Conservation (phyloP, 2,888 invertebrate species). For the Tinea pellionella region DNA sequence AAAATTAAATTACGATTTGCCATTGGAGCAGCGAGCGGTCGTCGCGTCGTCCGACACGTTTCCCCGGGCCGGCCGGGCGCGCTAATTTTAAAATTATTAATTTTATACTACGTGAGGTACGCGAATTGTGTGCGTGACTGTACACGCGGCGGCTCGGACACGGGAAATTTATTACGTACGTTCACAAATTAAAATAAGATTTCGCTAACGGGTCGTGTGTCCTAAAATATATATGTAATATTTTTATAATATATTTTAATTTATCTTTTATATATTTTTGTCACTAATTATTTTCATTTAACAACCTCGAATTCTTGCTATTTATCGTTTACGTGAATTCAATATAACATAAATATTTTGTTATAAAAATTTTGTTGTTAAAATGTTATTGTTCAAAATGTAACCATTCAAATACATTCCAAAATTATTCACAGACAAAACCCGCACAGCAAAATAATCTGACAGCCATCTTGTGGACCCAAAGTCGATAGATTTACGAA, state of each 20-base stretch:
- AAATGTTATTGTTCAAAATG: too few species aligned
- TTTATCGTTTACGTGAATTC: too few species aligned
- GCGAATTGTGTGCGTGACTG: neutral
- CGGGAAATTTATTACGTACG: neutral
- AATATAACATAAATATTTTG: too few species aligned
- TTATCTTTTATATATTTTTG: too few species aligned
- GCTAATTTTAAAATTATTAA: slow-evolving; percentile 7
- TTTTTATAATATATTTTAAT: too few species aligned
- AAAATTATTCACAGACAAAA: neutral
- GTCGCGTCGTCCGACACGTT: neutral
- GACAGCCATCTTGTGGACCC: neutral
- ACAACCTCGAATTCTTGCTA: too few species aligned
- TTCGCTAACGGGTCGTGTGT: neutral
- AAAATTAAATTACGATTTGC: slow-evolving; percentile 25
- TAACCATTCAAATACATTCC: too few species aligned
- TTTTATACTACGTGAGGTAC: slow-evolving; percentile 3
- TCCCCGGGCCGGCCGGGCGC: neutral
- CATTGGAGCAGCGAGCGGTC: slow-evolving; percentile 16
- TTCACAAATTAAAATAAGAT: neutral
- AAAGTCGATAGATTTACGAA: neutral
- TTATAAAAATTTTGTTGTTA: too few species aligned
- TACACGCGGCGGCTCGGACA: neutral
- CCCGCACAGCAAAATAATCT: neutral
- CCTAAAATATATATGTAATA: too few species aligned
- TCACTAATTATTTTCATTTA: too few species aligned